Conservation (phyloP, 2,888 invertebrate genomes). For the Hemicrepidius hirtus region DNA sequence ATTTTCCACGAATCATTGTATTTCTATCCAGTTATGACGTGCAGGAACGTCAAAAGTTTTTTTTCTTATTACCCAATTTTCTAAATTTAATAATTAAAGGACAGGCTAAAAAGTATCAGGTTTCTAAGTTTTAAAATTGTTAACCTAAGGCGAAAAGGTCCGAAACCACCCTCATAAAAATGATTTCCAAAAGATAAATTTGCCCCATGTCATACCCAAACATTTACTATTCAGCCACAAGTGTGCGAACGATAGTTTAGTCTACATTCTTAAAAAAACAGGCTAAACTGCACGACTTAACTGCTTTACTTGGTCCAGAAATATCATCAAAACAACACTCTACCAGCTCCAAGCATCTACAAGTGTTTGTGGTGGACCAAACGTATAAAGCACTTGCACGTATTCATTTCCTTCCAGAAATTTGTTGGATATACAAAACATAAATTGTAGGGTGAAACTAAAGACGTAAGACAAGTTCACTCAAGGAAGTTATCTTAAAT, state of each 20-base stretch:
- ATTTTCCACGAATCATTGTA: neutral
- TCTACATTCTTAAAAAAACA: constrained; percentile 1
- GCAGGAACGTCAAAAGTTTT: neutral
- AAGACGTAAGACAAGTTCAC: constrained; percentile 63
- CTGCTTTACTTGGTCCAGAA: constrained; percentile 33
- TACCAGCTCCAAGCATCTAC: constrained; percentile 68
- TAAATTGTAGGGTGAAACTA: constrained; percentile 68
- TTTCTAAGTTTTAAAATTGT: neutral
- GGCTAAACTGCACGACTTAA: neutral
- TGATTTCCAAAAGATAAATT: constrained; percentile 68
- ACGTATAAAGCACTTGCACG: constrained; percentile 49
- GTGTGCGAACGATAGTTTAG: constrained; percentile 62
- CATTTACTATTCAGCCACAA: constrained; percentile 66
- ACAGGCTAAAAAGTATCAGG: neutral
- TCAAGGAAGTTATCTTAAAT: constrained; percentile 47
- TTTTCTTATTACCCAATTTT: too few species aligned
- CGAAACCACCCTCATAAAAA: constrained; percentile 62
- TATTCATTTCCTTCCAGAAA: constrained; percentile 61
- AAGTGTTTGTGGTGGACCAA: constrained; percentile 69
- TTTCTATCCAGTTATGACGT: constrained; percentile 2
- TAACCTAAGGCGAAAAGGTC: constrained; percentile 16
- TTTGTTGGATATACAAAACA: constrained; percentile 60
- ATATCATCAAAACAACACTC: constrained; percentile 66
- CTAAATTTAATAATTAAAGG: too few species aligned
- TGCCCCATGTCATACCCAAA: constrained; percentile 68